Percentiles rank a stretch among this genome's conserved stretches.
Conservation (phyloP, 2,797 vertebrate species). For the Tapirus indicus region DNA sequence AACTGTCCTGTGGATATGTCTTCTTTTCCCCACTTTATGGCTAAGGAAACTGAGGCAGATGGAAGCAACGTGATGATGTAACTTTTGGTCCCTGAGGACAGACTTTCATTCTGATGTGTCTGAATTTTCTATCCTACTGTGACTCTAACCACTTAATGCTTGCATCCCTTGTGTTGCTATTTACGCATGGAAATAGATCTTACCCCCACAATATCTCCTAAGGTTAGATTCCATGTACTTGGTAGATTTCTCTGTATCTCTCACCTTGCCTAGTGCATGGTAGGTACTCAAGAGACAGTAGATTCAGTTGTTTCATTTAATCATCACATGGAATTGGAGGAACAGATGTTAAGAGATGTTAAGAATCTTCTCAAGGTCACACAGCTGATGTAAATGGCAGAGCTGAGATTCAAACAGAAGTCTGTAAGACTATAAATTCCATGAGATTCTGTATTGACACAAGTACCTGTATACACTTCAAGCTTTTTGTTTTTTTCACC, state of each 20-base stretch:
- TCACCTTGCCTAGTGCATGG: background rate
- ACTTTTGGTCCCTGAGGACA: background rate
- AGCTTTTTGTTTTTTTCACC: background rate
- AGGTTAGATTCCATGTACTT: background rate
- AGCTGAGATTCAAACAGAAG: background rate
- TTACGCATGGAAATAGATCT: background rate
- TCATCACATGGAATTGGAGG: background rate
- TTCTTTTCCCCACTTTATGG: background rate
- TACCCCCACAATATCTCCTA: background rate
- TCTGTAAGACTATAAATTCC: background rate
- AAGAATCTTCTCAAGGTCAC: constrained; percentile 37
- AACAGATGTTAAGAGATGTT: background rate
- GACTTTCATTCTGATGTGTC: background rate
- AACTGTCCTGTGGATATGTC: background rate
- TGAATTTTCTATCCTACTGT: background rate
- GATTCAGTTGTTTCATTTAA: background rate
- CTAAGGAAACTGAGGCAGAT: background rate
- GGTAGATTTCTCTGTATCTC: background rate
- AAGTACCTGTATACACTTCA: background rate
- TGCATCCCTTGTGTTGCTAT: background rate
- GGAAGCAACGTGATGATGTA: background rate
- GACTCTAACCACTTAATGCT: background rate
- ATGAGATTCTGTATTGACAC: background rate
- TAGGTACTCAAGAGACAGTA: background rate
- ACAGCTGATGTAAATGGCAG: background rate